A percentile compares a stretch with the other conserved stretches of the same genome.
phyloP scores from a whole-genome alignment of 2,888 invertebrate species.

The Lycophotia porphyrea region DNA sequence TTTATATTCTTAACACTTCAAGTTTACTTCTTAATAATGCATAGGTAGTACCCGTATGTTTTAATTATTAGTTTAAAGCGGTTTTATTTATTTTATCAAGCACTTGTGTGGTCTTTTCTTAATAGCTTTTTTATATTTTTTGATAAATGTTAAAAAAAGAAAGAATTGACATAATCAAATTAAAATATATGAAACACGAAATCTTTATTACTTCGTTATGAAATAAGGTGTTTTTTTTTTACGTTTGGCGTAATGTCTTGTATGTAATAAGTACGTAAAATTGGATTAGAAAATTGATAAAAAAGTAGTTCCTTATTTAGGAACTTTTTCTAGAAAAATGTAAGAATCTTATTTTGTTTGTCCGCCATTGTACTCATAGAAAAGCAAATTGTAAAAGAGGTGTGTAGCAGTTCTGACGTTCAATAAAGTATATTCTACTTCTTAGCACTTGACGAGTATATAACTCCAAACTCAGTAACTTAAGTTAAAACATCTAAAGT shows the following conservation, averaged over 20 bases:
- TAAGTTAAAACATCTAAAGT: conserved; percentile 12
- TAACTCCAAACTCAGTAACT: not conserved
- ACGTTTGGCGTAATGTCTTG: not conserved
- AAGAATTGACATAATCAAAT: not conserved
- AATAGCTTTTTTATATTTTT: conserved; percentile 10
- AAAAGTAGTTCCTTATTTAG: not conserved
- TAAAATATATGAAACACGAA: not conserved
- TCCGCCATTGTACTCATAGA: not conserved
- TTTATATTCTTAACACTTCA: conserved; percentile 35
- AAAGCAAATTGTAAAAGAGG: not conserved
- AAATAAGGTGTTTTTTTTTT: not conserved
- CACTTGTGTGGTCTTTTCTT: conserved; percentile 26
- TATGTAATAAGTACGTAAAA: not conserved
- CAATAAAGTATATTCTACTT: not conserved
- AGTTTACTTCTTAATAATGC: conserved; percentile 25
- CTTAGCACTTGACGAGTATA: not conserved
- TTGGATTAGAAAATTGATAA: not conserved
- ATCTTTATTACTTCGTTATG: not conserved
- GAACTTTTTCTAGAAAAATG: not conserved
- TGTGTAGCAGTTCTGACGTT: not conserved
- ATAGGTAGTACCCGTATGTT: conserved; percentile 43
- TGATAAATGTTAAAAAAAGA: not conserved
- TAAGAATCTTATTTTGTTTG: not conserved
- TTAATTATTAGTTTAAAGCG: conserved; percentile 36
- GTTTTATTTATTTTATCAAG: conserved; percentile 28